A percentile compares a stretch with the other conserved stretches of the same genome.
Conservation (phyloP, 2,113 vertebrate species). For the Burhinus bistriatus region DNA sequence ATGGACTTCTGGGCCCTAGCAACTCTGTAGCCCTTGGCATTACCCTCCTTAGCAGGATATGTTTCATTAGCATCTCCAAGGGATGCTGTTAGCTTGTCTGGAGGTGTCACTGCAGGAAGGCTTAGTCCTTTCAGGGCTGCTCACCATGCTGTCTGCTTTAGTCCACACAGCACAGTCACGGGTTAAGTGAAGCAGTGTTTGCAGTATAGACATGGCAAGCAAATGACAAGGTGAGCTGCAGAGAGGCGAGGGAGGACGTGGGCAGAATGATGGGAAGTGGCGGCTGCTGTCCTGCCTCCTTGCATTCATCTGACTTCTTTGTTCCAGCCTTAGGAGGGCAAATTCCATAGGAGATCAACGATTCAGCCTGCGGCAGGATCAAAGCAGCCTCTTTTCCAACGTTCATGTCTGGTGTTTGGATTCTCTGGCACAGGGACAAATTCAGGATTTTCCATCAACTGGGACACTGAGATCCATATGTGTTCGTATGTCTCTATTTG, state of each 20-base stretch:
- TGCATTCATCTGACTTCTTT: neutral
- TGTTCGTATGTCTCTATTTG: neutral
- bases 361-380: slow-evolving; percentile 1
- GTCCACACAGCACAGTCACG: rapidly evolving
- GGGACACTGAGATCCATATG: neutral
- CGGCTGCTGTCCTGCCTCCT: neutral
- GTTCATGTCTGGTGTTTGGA: neutral
- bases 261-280: neutral
- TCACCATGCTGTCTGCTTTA: neutral
- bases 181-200: neutral
- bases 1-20: neutral
- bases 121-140: neutral
- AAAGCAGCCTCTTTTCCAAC: slow-evolving; percentile 17
- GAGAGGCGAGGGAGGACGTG: neutral
- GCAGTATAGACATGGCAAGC: neutral
- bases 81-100: neutral
- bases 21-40: neutral
- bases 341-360: slow-evolving; percentile 20
- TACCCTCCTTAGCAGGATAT: neutral
- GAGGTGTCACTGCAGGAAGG: neutral
- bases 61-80: neutral
- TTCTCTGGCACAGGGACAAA: neutral
- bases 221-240: neutral
- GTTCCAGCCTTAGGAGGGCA: slow-evolving; percentile 40
- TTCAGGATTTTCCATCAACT: slow-evolving; percentile 12